Percentiles rank a stretch among this genome's conserved stretches.
These are phyloP conservation scores for Montipora efflorescens DNA, from an alignment of 64 coral and sea anemone species.

Conservation along the genomic window DNA sequence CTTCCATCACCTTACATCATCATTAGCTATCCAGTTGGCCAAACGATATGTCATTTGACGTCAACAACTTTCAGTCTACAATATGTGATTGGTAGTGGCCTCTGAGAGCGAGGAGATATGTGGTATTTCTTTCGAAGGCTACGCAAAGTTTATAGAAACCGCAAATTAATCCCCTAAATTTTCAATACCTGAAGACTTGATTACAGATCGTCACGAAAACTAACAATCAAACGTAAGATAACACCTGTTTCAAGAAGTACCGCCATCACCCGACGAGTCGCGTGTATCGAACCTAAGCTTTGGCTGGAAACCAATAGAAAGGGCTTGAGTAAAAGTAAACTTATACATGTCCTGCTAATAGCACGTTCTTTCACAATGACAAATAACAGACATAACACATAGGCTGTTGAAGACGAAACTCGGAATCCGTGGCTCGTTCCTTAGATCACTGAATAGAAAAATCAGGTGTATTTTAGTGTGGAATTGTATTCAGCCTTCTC, in stretches of 20 bases:
- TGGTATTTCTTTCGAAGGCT: too few species aligned
- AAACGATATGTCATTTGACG: neutral
- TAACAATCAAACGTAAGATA: neutral
- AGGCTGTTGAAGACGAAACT: neutral
- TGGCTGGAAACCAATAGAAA: neutral
- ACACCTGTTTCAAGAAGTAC: neutral
- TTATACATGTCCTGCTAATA: neutral
- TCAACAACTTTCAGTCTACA: too few species aligned
- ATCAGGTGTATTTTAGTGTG: too few species aligned
- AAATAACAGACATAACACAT: neutral
- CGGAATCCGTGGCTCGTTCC: neutral
- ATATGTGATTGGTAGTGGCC: too few species aligned
- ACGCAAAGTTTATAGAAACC: neutral
- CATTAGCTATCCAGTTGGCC: neutral
- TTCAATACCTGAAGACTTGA: neutral
- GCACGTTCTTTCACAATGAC: neutral
- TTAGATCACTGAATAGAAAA: neutral
- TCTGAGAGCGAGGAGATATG: too few species aligned
- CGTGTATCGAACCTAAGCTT: neutral
- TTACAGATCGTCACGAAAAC: neutral
- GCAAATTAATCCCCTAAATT: neutral
- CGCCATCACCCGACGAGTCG: neutral
- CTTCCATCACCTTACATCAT: slow-evolving; percentile 1
- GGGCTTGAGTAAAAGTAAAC: neutral
- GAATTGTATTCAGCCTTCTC: neutral